phyloP scores from a whole-genome alignment of 2,888 invertebrate genomes.

The Pycnomerus fuliginosus region DNA sequence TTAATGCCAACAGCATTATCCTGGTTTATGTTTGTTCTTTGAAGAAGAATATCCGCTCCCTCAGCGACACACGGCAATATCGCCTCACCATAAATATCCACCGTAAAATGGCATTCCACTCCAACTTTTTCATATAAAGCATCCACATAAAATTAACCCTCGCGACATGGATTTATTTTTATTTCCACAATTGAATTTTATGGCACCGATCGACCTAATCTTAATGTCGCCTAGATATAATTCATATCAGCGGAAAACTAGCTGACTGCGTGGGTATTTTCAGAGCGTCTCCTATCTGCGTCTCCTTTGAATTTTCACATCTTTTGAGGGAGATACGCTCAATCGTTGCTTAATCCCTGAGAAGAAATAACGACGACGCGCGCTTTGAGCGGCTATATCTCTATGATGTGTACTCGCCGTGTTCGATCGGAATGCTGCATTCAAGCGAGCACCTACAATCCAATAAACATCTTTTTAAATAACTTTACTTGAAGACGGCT shows the following conservation, averaged over 20 bases:
- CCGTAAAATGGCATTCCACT: not conserved
- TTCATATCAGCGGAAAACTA: constrained; percentile 29
- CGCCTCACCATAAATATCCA: not conserved
- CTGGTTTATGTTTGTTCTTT: no score
- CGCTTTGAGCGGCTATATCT: constrained; percentile 26
- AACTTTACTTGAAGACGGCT: constrained; percentile 31
- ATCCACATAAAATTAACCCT: constrained; percentile 30
- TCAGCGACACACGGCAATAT: no score
- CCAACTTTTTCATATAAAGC: constrained; percentile 20
- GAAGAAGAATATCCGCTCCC: no score
- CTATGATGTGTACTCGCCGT: constrained; percentile 25
- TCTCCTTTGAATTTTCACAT: constrained; percentile 21
- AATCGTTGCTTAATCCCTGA: constrained; percentile 26
- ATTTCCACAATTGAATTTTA: constrained; percentile 33
- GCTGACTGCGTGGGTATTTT: constrained; percentile 28
- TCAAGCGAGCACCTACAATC: constrained; percentile 28
- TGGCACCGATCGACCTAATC: constrained; percentile 1
- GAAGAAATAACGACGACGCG: constrained; percentile 26
- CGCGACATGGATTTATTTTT: constrained; percentile 36
- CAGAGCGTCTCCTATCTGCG: constrained; percentile 18
- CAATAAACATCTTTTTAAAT: constrained; percentile 35
- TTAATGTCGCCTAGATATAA: constrained; percentile 10
- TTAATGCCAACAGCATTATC: no score
- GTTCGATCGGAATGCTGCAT: constrained; percentile 27
- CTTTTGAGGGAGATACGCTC: constrained; percentile 25